phyloP scores from a whole-genome alignment of 1,140 invertebrate species.

The Diuraphis noxia region DNA sequence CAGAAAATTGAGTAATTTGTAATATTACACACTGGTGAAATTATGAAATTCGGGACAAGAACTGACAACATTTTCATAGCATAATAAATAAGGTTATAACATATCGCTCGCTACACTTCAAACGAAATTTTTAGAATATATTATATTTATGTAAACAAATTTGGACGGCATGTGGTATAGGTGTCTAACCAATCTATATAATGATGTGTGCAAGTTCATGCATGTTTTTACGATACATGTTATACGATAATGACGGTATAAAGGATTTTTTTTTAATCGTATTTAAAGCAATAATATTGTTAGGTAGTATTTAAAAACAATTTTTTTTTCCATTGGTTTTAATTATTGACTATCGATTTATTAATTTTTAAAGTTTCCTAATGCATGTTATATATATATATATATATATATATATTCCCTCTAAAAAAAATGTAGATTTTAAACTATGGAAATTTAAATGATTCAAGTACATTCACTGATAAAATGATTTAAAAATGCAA shows the following conservation, averaged over 20 bases:
- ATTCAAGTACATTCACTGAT: neutral
- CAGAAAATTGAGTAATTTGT: neutral
- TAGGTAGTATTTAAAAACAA: neutral
- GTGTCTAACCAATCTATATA: neutral
- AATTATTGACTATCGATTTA: neutral
- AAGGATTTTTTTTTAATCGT: neutral
- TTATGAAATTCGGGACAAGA: neutral
- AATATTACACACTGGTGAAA: neutral
- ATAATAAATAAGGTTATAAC: neutral
- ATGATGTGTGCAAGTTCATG: neutral
- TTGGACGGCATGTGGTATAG: too few relatives aligned
- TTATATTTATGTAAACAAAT: neutral
- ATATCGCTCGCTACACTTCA: neutral
- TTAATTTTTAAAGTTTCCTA: neutral
- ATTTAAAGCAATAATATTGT: neutral
- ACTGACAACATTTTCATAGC: neutral
- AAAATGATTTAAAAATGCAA: constrained; percentile 6
- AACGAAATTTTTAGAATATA: neutral
- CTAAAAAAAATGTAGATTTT: neutral
- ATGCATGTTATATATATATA: neutral
- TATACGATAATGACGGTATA: neutral
- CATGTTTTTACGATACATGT: neutral
- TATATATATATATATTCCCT: neutral
- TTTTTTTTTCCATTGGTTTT: neutral
- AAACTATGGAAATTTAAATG: neutral